A percentile compares a stretch with the other conserved stretches of the same genome.
These are phyloP conservation scores for Coleophora deauratella DNA, from an alignment of 2,888 invertebrate species.

Conservation along the genomic window DNA sequence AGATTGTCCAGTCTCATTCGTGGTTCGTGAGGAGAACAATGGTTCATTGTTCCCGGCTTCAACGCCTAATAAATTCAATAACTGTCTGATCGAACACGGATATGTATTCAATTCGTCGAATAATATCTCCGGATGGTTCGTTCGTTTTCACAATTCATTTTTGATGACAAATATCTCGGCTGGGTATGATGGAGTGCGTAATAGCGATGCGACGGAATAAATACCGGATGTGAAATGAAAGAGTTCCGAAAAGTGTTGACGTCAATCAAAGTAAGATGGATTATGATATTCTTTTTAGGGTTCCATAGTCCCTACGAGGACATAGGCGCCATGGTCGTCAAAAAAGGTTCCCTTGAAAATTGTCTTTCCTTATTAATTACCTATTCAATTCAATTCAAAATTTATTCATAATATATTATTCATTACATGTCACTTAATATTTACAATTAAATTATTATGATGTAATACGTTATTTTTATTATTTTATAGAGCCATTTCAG, in stretches of 20 bases:
- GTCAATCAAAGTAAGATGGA: background rate
- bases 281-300: background rate
- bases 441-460: no score
- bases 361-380: no score
- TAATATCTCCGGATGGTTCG: constrained; percentile 1
- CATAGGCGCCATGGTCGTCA: no score
- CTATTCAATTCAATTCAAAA: no score
- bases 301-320: no score
- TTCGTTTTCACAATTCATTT: constrained; percentile 28
- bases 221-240: background rate
- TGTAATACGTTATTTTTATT: no score
- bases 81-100: constrained; percentile 18
- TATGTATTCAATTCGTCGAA: constrained; percentile 22
- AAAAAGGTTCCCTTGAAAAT: no score
- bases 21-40: constrained; percentile 43
- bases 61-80: constrained; percentile 46
- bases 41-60: constrained; percentile 52
- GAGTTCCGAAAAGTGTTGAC: background rate
- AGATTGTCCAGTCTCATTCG: constrained; percentile 29
- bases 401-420: no score
- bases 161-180: constrained; percentile 45
- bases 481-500: no score
- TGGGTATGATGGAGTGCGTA: background rate
- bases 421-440: no score
- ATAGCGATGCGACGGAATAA: no score